Conservation (phyloP, 2,113 vertebrate species). For the Lontra canadensis region DNA sequence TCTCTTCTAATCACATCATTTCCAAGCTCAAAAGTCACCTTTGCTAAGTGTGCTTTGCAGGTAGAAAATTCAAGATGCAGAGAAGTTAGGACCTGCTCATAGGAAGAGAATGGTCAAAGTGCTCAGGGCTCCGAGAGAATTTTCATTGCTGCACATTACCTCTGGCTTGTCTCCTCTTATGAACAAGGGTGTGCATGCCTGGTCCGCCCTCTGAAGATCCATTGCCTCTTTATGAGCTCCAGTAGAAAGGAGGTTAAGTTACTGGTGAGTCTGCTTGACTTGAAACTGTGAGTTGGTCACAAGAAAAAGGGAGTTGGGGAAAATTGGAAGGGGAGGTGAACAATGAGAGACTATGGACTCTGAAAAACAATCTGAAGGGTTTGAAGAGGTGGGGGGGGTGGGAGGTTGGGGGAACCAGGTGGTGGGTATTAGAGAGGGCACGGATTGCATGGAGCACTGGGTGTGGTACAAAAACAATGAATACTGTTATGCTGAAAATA, state of each 20-base stretch:
- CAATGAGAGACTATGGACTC: too few species aligned
- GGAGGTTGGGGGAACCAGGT: too few species aligned
- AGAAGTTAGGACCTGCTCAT: not conserved
- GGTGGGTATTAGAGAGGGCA: too few species aligned
- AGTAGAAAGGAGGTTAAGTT: not conserved
- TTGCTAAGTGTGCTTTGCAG: not conserved
- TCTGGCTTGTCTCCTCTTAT: too few species aligned
- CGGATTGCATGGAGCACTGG: too few species aligned
- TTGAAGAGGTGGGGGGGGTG: too few species aligned
- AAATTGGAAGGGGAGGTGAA: too few species aligned
- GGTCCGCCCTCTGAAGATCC: not conserved
- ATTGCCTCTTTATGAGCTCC: not conserved
- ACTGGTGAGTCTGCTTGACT: not conserved
- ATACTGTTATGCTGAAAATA: too few species aligned
- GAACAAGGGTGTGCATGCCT: not conserved
- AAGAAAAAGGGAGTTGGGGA: not conserved
- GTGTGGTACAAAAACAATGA: too few species aligned
- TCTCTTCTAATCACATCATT: not conserved
- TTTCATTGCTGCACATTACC: not conserved
- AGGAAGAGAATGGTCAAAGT: not conserved
- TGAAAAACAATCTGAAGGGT: too few species aligned
- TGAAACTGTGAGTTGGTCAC: constrained; percentile 7
- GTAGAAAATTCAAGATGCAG: not conserved
- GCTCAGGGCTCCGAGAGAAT: not conserved
- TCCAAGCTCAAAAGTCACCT: not conserved